Evolutionary conservation across 2,888 invertebrate species (phyloP).

Genomic region (Encarsia formosa): DNA sequence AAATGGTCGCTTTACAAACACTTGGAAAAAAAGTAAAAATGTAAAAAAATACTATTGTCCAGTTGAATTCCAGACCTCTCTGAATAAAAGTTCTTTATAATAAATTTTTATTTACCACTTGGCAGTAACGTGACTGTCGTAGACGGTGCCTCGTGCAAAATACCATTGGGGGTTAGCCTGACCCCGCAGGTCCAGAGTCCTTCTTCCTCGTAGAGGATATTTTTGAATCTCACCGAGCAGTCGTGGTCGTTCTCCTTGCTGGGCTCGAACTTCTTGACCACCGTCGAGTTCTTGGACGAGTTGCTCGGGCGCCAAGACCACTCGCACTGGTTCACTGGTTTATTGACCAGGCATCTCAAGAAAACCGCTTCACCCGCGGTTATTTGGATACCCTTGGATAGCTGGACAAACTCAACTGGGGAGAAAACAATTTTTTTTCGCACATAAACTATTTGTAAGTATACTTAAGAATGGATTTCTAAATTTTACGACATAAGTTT

Average conservation of each 20-base stretch:
- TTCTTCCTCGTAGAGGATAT: slow-evolving; percentile 47
- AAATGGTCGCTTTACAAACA: too few relatives aligned
- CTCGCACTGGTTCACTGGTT: slow-evolving; percentile 47
- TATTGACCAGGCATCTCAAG: slow-evolving; percentile 46
- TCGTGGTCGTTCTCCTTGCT: slow-evolving; percentile 46
- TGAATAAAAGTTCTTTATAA: too few relatives aligned
- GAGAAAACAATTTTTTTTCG: slow-evolving; percentile 14
- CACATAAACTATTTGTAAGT: too few relatives aligned
- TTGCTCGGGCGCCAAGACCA: slow-evolving; percentile 48
- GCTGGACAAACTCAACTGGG: slow-evolving; percentile 48
- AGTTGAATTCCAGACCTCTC: too few relatives aligned
- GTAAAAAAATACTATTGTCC: too few relatives aligned
- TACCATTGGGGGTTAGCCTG: slow-evolving; percentile 40
- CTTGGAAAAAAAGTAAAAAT: too few relatives aligned
- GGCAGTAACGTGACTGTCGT: slow-evolving; percentile 46
- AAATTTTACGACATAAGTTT: too few relatives aligned
- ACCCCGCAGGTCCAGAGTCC: slow-evolving; percentile 50
- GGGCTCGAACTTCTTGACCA: slow-evolving; percentile 44
- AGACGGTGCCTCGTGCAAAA: slow-evolving; percentile 46
- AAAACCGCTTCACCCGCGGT: slow-evolving; percentile 46
- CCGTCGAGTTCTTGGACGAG: slow-evolving; percentile 40
- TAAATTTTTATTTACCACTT: too few relatives aligned
- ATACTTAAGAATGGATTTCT: too few relatives aligned
- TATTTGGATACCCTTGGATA: slow-evolving; percentile 46
- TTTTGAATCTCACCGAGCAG: slow-evolving; percentile 48